Percentiles rank a stretch among this genome's conserved stretches.
Conservation (phyloP, 2,797 vertebrate genomes). For the Peromyscus aztecus region DNA sequence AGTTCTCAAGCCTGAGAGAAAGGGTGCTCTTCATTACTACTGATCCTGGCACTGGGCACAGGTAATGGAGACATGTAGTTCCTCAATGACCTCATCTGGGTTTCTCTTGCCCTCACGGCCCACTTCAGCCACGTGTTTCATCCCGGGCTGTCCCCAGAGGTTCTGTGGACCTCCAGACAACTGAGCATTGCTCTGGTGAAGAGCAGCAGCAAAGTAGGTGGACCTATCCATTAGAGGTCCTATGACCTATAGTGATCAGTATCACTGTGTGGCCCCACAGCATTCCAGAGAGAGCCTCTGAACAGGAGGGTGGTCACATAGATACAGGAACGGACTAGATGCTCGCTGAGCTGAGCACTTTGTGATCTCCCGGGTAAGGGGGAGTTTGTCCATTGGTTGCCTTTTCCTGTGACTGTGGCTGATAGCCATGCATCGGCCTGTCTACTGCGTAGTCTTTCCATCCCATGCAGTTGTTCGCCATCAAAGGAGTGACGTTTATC, state of each 20-base stretch:
- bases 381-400: background rate
- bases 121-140: background rate
- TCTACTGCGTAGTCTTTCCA: background rate
- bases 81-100: background rate
- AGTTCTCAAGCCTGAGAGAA: background rate
- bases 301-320: no score
- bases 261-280: background rate
- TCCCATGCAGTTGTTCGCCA: background rate
- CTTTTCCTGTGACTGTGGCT: background rate
- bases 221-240: background rate
- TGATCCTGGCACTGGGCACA: background rate
- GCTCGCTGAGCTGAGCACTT: background rate
- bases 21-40: background rate
- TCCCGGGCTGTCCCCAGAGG: background rate
- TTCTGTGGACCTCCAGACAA: background rate
- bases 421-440: background rate
- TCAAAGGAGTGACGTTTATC: slow-evolving; percentile 64
- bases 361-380: background rate
- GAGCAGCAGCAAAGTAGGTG: background rate
- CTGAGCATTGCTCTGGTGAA: fast-evolving
- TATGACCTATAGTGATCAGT: background rate
- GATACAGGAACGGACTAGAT: background rate
- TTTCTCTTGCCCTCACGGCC: background rate
- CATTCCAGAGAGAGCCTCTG: background rate
- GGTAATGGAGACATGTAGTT: background rate